phyloP scores from a whole-genome alignment of 1,140 invertebrate species.

The Littorina saxatilis region DNA sequence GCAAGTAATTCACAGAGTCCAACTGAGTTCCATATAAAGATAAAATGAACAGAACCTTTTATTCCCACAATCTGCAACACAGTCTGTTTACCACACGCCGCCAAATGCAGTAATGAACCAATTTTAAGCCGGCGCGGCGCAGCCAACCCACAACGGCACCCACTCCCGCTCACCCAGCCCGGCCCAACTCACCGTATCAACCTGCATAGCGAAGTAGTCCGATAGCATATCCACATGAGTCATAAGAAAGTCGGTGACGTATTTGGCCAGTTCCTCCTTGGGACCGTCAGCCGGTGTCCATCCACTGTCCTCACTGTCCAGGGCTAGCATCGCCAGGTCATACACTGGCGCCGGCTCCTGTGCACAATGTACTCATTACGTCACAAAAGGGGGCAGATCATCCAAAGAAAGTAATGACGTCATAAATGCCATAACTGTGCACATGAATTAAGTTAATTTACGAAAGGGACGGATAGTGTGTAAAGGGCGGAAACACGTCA shows the following conservation, averaged over 20 bases:
- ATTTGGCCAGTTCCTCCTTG: constrained; percentile 84
- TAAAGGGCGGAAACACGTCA: too few species aligned
- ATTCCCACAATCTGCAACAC: too few species aligned
- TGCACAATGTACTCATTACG: constrained; percentile 2
- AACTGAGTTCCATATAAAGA: too few species aligned
- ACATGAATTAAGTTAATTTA: neutral
- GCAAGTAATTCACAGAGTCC: too few species aligned
- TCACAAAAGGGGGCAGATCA: neutral
- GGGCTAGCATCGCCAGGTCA: constrained; percentile 83
- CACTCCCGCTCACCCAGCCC: neutral
- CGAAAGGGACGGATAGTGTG: too few species aligned
- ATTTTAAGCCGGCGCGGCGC: too few species aligned
- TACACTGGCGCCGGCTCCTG: constrained; percentile 75
- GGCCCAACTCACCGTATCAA: constrained; percentile 79
- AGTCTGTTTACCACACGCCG: too few species aligned
- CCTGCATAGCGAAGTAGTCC: constrained; percentile 94
- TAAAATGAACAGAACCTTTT: too few species aligned
- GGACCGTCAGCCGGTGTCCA: constrained; percentile 85
- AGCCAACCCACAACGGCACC: neutral
- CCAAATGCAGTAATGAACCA: too few species aligned
- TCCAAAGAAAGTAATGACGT: constrained; percentile 8
- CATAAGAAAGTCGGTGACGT: constrained; percentile 82
- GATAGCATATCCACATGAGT: constrained; percentile 88
- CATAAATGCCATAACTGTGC: neutral
- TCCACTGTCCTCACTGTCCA: constrained; percentile 85